Conservation (phyloP, 2,797 vertebrate species). For the Linurgus olivaceus region DNA sequence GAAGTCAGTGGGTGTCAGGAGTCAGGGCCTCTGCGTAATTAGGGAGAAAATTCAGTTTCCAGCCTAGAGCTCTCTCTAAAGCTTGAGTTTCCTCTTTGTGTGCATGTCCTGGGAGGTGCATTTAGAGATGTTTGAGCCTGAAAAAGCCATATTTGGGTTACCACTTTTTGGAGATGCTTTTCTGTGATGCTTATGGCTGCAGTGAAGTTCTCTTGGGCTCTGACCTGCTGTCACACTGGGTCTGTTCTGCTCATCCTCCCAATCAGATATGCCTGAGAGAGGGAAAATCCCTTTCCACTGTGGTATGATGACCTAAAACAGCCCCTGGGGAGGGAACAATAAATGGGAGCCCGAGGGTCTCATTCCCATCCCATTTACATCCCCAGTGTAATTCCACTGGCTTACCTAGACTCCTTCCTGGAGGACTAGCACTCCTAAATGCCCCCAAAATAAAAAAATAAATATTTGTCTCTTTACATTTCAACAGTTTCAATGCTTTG, state of each 20-base stretch:
- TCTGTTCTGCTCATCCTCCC: accelerated
- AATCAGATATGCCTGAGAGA: neutral
- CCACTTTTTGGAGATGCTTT: neutral
- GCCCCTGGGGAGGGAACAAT: neutral
- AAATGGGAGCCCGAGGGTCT: neutral
- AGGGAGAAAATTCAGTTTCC: neutral
- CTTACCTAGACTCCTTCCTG: neutral
- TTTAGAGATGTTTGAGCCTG: neutral
- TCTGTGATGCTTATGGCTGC: neutral
- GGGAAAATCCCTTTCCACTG: neutral
- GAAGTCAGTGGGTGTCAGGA: neutral
- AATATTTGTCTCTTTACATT: neutral
- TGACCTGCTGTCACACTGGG: neutral
- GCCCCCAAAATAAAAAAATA: neutral
- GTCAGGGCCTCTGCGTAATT: accelerated
- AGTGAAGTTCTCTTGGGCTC: neutral
- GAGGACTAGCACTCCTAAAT: neutral
- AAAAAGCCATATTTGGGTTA: neutral
- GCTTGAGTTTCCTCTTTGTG: neutral
- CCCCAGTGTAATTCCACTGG: neutral
- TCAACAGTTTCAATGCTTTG: neutral
- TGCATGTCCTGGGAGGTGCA: neutral
- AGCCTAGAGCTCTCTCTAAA: neutral
- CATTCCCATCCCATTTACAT: neutral
- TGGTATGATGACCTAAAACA: neutral